Percentiles rank a stretch among this genome's conserved stretches.
Evolutionary conservation across 1,140 invertebrate genomes (phyloP).

Genomic region (Metopolophium dirhodum): DNA sequence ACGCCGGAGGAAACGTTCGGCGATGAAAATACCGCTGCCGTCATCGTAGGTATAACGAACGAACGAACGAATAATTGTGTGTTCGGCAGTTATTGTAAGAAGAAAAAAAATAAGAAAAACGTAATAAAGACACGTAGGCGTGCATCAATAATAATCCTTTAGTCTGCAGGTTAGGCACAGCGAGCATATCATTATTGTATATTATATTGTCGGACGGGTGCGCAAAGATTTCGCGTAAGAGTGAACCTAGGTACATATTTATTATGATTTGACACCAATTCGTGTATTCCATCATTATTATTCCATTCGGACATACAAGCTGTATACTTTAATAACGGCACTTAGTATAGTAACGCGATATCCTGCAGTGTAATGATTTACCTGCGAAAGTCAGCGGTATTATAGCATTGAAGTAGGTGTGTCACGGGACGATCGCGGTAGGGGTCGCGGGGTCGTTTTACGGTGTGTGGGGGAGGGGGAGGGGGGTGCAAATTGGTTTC

Average conservation of each 20-base stretch:
- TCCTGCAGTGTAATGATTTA: neutral
- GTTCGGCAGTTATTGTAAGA: neutral
- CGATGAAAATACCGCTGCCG: neutral
- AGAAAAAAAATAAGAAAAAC: no score
- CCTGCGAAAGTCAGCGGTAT: neutral
- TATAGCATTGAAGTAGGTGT: neutral
- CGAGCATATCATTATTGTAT: neutral
- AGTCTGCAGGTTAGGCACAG: no score
- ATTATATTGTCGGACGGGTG: neutral
- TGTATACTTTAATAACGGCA: neutral
- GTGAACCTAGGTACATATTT: no score
- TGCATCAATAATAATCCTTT: neutral
- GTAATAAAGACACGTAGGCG: no score
- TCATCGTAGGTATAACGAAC: neutral
- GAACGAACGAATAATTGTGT: neutral
- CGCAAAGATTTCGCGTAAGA: neutral
- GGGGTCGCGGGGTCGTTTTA: neutral
- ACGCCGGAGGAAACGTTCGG: no score
- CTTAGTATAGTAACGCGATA: neutral
- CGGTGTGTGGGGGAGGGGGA: no score
- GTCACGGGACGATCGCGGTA: neutral
- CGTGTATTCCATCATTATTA: neutral
- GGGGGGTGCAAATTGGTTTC: neutral
- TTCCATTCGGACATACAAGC: neutral
- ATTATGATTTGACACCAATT: neutral